Percentiles rank a stretch among this genome's conserved stretches.
These are phyloP conservation scores for Leuctra nigra DNA, from an alignment of 2,888 invertebrate species.

Conservation along the genomic window DNA sequence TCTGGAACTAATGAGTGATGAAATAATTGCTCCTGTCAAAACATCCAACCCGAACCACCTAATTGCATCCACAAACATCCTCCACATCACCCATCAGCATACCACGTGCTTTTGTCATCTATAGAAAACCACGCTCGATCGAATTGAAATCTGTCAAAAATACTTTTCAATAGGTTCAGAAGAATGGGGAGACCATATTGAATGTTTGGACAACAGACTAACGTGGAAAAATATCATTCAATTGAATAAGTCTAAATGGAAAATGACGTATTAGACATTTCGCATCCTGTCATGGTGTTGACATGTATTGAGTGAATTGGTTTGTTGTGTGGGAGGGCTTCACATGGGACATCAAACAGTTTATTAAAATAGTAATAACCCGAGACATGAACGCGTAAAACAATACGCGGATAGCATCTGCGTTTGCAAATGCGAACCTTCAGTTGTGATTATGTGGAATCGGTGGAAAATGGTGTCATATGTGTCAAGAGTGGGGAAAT, in stretches of 20 bases:
- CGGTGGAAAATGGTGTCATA: too few species aligned
- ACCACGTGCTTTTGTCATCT: too few species aligned
- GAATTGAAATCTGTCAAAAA: conserved; percentile 8
- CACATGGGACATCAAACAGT: too few species aligned
- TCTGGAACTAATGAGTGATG: neutral
- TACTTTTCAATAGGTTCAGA: neutral
- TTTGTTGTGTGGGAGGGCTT: too few species aligned
- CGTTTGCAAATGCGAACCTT: too few species aligned
- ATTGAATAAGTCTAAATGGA: neutral
- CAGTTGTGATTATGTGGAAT: too few species aligned
- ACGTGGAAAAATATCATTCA: neutral
- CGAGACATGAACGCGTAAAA: too few species aligned
- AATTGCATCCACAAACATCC: neutral
- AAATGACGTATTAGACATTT: conserved; percentile 2
- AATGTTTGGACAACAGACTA: neutral
- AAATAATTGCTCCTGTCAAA: neutral
- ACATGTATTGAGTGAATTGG: too few species aligned
- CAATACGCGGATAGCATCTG: too few species aligned
- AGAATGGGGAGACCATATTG: conserved; percentile 6
- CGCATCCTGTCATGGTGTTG: neutral
- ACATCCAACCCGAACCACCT: conserved; percentile 2
- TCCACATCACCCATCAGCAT: neutral
- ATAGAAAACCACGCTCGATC: too few species aligned
- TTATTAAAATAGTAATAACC: too few species aligned
- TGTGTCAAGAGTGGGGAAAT: too few species aligned